A percentile compares a stretch with the other conserved stretches of the same genome.
These are phyloP conservation scores for Sphenodon punctatus DNA, from an alignment of 2,797 vertebrate genomes.

Conservation along the genomic window DNA sequence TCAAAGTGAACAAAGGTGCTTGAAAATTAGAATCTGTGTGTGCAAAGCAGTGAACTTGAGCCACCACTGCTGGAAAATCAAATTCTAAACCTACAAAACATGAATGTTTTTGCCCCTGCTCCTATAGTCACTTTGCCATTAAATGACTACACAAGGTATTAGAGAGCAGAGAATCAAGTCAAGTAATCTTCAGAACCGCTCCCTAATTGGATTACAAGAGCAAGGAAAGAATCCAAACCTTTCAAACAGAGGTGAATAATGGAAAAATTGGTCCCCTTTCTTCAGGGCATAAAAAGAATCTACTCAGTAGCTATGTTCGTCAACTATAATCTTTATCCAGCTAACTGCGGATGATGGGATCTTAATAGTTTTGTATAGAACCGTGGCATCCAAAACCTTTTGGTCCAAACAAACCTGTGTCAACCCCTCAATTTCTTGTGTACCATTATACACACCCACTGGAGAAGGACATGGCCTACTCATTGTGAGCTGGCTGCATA, in stretches of 20 bases:
- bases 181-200: not conserved
- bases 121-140: fast-evolving
- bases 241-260: not conserved
- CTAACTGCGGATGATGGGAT: fast-evolving
- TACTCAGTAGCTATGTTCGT: fast-evolving
- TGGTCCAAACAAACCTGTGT: too few relatives aligned
- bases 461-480: too few relatives aligned
- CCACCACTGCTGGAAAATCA: not conserved
- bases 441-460: too few relatives aligned
- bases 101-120: not conserved
- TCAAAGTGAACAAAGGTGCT: not conserved
- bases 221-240: fast-evolving
- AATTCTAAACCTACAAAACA: fast-evolving
- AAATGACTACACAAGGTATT: not conserved
- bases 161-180: fast-evolving
- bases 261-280: not conserved
- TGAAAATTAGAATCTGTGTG: not conserved
- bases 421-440: too few relatives aligned
- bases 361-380: not conserved
- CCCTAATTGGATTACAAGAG: fast-evolving
- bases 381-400: too few relatives aligned
- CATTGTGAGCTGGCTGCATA: too few relatives aligned
- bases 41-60: not conserved
- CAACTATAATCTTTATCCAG: not conserved
- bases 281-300: not conserved